These are phyloP conservation scores for Hybos culiciformis DNA, from an alignment of 2,888 invertebrate genomes.

Conservation along the genomic window DNA sequence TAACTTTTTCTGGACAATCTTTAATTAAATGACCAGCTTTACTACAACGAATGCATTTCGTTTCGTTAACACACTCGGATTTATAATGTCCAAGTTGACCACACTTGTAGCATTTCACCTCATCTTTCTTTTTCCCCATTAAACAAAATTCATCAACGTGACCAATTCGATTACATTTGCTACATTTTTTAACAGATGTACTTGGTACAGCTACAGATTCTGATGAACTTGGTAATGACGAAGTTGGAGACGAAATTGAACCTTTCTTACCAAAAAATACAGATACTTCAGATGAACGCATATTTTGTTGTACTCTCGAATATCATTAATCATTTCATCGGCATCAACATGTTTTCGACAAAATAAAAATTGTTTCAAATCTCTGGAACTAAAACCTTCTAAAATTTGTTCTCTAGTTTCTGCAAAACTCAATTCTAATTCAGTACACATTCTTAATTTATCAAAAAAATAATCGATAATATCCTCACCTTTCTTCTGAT, in stretches of 20 bases:
- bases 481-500: slow-evolving; percentile 5
- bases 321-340: slow-evolving; percentile 4
- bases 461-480: slow-evolving; percentile 7
- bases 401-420: slow-evolving; percentile 6
- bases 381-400: slow-evolving; percentile 4
- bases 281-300: too few relatives aligned
- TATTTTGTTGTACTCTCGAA: slow-evolving; percentile 2
- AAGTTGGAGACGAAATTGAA: too few relatives aligned
- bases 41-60: slow-evolving; percentile 8
- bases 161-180: slow-evolving; percentile 5
- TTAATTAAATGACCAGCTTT: slow-evolving; percentile 9
- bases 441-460: slow-evolving; percentile 6
- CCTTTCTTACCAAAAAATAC: too few relatives aligned
- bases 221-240: too few relatives aligned
- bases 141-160: slow-evolving; percentile 8
- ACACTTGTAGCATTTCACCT: slow-evolving; percentile 4
- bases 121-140: background rate
- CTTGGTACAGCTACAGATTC: too few relatives aligned
- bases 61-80: slow-evolving; percentile 5
- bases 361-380: slow-evolving; percentile 9
- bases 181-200: slow-evolving; percentile 1
- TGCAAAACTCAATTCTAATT: slow-evolving; percentile 6
- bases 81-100: slow-evolving; percentile 8
- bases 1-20: slow-evolving; percentile 3
- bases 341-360: slow-evolving; percentile 1